A percentile compares a stretch with the other conserved stretches of the same genome.
These are phyloP conservation scores for Umimayanthus chanpuru DNA, from an alignment of 92 coral and sea anemone genomes.

Conservation along the genomic window DNA sequence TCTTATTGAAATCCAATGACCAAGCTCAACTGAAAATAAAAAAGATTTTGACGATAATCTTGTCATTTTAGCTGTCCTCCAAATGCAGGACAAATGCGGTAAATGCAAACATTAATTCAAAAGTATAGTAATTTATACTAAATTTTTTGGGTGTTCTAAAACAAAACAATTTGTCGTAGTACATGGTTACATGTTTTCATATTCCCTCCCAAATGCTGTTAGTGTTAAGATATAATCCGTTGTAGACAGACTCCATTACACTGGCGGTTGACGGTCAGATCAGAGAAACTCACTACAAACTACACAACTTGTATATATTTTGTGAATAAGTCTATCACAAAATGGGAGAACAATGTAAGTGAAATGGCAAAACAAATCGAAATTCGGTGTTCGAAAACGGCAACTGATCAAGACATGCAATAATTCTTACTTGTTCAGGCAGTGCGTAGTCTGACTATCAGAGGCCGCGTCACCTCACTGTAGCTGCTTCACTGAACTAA, in stretches of 20 bases:
- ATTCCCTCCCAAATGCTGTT: neutral
- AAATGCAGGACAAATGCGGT: neutral
- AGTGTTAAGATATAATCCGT: neutral
- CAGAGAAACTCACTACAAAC: no score
- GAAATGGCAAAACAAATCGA: neutral
- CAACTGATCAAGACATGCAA: neutral
- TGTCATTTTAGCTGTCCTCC: neutral
- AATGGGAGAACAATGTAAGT: neutral
- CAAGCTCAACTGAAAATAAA: neutral
- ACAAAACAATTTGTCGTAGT: neutral
- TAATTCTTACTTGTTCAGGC: neutral
- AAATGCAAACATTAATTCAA: neutral
- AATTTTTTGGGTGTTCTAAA: neutral
- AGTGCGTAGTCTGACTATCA: neutral
- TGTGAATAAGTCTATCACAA: neutral
- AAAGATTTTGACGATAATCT: neutral
- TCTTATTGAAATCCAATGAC: neutral
- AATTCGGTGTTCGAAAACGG: neutral
- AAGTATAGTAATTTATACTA: neutral
- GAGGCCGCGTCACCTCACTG: neutral
- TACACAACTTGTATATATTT: no score
- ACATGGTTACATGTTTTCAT: neutral
- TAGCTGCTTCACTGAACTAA: neutral
- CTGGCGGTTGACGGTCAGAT: no score
- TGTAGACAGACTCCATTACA: neutral